phyloP scores from a whole-genome alignment of 2,797 vertebrate species.

The Propithecus perrieri region DNA sequence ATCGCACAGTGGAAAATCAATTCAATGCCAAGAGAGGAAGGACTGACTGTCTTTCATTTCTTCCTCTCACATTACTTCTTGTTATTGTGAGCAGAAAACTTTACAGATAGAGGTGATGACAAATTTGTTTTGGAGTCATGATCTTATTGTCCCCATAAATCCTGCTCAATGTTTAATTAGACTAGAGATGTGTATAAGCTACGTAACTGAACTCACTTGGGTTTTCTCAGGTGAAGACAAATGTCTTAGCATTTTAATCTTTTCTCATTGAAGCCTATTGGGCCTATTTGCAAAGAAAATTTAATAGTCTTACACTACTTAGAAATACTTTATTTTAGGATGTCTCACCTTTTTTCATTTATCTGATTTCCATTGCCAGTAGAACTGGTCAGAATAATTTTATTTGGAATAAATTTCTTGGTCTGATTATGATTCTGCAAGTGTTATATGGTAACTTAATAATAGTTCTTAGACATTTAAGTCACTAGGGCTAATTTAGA shows the following conservation, averaged over 20 bases:
- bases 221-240: constrained; percentile 58
- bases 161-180: constrained; percentile 56
- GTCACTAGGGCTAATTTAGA: constrained; percentile 71
- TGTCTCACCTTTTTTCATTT: constrained; percentile 48
- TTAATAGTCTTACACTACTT: constrained; percentile 55
- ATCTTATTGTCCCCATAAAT: constrained; percentile 45
- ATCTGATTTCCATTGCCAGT: constrained; percentile 51
- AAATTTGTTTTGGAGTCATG: not conserved
- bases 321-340: constrained; percentile 56
- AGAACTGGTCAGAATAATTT: constrained; percentile 42
- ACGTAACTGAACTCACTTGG: constrained; percentile 22
- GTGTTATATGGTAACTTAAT: constrained; percentile 68
- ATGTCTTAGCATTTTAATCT: constrained; percentile 53
- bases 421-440: constrained; percentile 58
- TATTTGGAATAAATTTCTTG: constrained; percentile 50
- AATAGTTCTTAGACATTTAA: constrained; percentile 67
- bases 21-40: not conserved
- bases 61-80: not conserved
- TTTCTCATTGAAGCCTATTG: constrained; percentile 30
- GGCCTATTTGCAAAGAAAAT: constrained; percentile 37
- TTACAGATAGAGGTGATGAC: not conserved
- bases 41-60: not conserved
- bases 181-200: not conserved
- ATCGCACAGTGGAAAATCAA: not conserved
- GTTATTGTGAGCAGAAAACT: not conserved